Base-by-base conservation (phyloP, 2,888 invertebrate genomes). In the Pristionchus mayeri region DNA sequence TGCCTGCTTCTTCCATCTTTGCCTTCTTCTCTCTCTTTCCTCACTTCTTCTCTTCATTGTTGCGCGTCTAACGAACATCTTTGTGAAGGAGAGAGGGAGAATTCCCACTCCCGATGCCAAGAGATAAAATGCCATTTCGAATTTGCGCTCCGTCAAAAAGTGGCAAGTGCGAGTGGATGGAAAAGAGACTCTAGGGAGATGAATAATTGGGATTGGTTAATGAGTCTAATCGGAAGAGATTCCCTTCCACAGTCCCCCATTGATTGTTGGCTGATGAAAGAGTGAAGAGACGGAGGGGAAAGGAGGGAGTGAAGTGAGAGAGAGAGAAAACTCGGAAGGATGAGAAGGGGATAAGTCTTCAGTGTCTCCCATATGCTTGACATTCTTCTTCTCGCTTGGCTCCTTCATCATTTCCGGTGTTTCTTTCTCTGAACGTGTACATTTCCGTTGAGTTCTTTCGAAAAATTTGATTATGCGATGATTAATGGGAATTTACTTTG, bases 311-410 rank as follows among this genome's bases (percentile, higher is more conserved):
- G 40, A n/a, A 30, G 67, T 37, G 24, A 30, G 67, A 30, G 11
- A 34, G 40, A 34, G 44, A 71, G 71, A 71, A 7, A 9, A 24
- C 40, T 71, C 40, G n/a, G 40, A 40, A 71, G 40, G 71, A 67
- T 27, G 30, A 67, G 67, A 18, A 71, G 67, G 40, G 71, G 71
- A 71, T 40, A 57, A 60, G 85, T 81, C 52, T 63, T 81, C 85
- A 50, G 84, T 71, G 30, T 81, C 48, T 82, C 40, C 67, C 40
- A 83, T 79, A 85, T 84, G 84, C 81, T 60, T 63, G 57, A 40
- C 67, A 57, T 21, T 50, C 75, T 83, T 60, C n/a, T n/a, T 34
- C 44, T 60, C 48, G 71, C 71, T 84, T 67, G 85, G n/a, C 80
- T 82, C 67, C 30, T 52, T 24, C 48, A 34, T 34, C 18, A 34